These are phyloP conservation scores for Cephus pygmeus DNA, from an alignment of 2,888 invertebrate genomes.

Conservation along the genomic window DNA sequence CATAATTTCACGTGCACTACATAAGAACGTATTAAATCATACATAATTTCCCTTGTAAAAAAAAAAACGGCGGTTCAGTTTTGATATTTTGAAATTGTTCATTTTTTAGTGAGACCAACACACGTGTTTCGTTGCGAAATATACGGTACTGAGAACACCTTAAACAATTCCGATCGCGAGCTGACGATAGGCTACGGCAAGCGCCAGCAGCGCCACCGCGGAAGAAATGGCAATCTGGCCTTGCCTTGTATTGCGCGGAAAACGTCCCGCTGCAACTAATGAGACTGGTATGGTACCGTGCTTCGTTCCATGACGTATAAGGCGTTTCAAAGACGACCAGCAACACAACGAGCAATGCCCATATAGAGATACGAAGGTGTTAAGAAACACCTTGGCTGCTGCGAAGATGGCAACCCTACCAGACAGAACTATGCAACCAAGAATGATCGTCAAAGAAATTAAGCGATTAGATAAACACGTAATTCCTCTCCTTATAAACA, in stretches of 20 bases:
- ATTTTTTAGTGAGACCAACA: no score
- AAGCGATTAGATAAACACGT: conserved; percentile 7
- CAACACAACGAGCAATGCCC: conserved; percentile 24
- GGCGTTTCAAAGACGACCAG: conserved; percentile 32
- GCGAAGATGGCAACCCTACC: background rate
- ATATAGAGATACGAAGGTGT: conserved; percentile 40
- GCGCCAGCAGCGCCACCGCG: background rate
- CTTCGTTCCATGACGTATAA: conserved; percentile 23
- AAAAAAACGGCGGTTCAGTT: no score
- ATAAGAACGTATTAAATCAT: no score
- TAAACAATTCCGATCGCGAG: no score
- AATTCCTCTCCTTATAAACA: no score
- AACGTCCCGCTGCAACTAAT: conserved; percentile 1
- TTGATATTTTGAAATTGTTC: no score
- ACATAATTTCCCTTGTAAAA: no score
- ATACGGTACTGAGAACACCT: no score
- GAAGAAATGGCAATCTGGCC: conserved; percentile 6
- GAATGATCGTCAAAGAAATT: background rate
- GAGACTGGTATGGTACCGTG: conserved; percentile 27
- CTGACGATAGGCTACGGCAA: no score
- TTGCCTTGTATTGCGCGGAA: conserved; percentile 8
- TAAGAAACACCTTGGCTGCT: conserved; percentile 36
- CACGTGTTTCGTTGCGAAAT: no score
- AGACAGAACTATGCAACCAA: background rate
- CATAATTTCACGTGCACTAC: no score